These are phyloP conservation scores for Xerus inauris DNA, from an alignment of 2,113 vertebrate species.

Conservation along the genomic window DNA sequence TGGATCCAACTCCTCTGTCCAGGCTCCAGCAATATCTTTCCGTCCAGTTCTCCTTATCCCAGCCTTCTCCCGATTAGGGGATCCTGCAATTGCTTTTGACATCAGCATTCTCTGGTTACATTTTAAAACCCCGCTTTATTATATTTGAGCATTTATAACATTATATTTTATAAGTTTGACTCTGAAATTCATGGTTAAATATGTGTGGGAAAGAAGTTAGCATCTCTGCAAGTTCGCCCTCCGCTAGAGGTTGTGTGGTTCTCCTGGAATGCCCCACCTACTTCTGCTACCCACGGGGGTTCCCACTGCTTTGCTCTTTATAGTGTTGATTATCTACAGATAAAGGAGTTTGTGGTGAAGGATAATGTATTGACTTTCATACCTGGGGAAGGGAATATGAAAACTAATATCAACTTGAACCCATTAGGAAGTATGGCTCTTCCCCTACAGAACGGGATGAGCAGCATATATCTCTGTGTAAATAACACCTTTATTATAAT, in stretches of 20 bases:
- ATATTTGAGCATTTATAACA: not conserved
- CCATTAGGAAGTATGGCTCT: not conserved
- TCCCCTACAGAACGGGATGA: not conserved
- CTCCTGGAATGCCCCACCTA: not conserved
- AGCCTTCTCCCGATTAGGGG: not conserved
- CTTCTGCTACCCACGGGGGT: not conserved
- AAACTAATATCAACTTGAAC: not conserved
- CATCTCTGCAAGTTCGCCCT: not conserved
- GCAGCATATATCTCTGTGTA: not conserved
- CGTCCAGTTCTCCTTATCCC: not conserved
- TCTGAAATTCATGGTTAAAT: not conserved
- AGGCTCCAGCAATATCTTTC: not conserved
- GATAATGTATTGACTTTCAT: not conserved
- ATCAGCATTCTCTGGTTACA: not conserved
- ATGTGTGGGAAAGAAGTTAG: not conserved
- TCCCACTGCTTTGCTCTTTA: not conserved
- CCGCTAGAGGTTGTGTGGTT: not conserved
- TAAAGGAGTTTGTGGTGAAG: not conserved
- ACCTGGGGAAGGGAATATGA: not conserved
- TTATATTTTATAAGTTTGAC: not conserved
- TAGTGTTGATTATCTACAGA: not conserved
- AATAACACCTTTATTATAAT: not conserved
- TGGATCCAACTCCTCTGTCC: not conserved
- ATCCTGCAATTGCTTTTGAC: not conserved
- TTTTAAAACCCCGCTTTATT: not conserved